Evolutionary conservation across 2,888 invertebrate species (phyloP).

Genomic region (Philopedon plagiatum): DNA sequence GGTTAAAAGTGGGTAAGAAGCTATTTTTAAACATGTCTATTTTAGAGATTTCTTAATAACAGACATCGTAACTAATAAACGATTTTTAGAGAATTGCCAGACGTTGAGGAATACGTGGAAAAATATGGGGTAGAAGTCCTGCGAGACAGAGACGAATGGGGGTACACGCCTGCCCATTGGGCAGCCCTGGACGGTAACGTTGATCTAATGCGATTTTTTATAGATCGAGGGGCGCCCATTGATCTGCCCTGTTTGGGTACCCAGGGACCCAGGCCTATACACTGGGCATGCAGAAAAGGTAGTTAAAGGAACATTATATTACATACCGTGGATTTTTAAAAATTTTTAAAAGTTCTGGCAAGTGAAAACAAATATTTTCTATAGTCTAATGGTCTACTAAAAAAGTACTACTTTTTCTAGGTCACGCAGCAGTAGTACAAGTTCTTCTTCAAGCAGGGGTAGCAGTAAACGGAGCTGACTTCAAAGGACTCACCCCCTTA

Average conservation of each 20-base stretch:
- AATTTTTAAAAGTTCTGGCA: too few species aligned
- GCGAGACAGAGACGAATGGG: slow-evolving; percentile 89
- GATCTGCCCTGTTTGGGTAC: slow-evolving; percentile 90
- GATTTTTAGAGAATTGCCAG: slow-evolving; percentile 80
- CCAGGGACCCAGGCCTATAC: slow-evolving; percentile 91
- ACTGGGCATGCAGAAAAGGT: slow-evolving; percentile 93
- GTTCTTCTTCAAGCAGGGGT: slow-evolving; percentile 83
- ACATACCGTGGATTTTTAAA: too few species aligned
- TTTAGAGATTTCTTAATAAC: too few species aligned
- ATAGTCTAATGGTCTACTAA: background rate
- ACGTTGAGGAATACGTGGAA: slow-evolving; percentile 88
- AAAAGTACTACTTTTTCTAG: slow-evolving; percentile 33
- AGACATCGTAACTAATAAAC: background rate
- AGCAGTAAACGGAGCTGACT: slow-evolving; percentile 90
- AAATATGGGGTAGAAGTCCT: slow-evolving; percentile 84
- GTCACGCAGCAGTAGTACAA: slow-evolving; percentile 92
- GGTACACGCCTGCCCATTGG: slow-evolving; percentile 95
- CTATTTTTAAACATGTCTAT: too few species aligned
- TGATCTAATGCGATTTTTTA: slow-evolving; percentile 89
- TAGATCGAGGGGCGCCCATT: slow-evolving; percentile 86
- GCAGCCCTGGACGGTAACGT: slow-evolving; percentile 91
- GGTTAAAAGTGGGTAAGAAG: slow-evolving; percentile 84
- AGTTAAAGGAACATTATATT: too few species aligned
- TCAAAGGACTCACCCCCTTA: slow-evolving; percentile 89
- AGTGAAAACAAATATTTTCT: background rate